phyloP scores from a whole-genome alignment of 2,888 invertebrate genomes.

The Buathra laborator region DNA sequence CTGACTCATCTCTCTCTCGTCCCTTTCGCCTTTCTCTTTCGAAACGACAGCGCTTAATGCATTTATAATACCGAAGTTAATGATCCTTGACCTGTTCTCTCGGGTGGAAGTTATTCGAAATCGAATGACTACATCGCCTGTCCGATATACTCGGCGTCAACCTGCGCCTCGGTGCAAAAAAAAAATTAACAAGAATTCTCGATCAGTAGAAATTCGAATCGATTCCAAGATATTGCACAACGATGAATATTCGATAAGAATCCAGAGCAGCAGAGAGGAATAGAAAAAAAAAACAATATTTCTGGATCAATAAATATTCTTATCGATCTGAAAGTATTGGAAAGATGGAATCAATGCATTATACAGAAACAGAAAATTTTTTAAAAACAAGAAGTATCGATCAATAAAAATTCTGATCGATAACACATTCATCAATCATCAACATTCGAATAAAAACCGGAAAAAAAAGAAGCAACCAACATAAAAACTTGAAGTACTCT shows the following conservation, averaged over 20 bases:
- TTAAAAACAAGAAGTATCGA: no score
- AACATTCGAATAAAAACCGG: not conserved
- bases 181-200: not conserved
- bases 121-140: slow-evolving; percentile 44
- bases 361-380: no score
- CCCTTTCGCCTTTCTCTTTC: slow-evolving; percentile 22
- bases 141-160: not conserved
- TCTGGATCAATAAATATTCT: no score
- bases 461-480: not conserved
- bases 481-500: not conserved
- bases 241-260: no score
- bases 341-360: no score
- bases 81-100: slow-evolving; percentile 80
- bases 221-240: no score
- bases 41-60: slow-evolving; percentile 79
- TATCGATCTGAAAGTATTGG: no score
- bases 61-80: slow-evolving; percentile 83
- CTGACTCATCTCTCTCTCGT: slow-evolving; percentile 66
- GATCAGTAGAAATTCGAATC: not conserved
- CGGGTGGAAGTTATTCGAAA: slow-evolving; percentile 75
- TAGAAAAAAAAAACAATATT: no score
- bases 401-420: no score
- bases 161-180: not conserved
- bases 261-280: no score
- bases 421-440: not conserved